Percentiles rank a stretch among this genome's conserved stretches.
Conservation (phyloP, 2,113 vertebrate genomes). For the Aphyosemion australe region DNA sequence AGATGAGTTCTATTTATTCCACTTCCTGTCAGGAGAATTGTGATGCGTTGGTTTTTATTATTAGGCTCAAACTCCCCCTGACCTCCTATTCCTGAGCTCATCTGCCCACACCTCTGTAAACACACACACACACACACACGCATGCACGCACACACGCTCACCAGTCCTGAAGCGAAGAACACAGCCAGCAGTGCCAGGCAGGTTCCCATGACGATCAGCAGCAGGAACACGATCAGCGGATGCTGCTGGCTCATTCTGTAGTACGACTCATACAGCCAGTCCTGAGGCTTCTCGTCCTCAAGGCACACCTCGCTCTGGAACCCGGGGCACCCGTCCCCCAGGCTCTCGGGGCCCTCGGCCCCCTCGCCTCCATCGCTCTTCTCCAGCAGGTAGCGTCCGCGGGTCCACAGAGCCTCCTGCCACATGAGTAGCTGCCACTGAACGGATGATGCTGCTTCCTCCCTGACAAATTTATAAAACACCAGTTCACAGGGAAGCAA, state of each 20-base stretch:
- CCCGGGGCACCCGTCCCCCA: constrained; percentile 54
- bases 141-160: constrained; percentile 67
- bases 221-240: constrained; percentile 95
- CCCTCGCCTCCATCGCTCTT: constrained; percentile 71
- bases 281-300: constrained; percentile 79
- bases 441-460: constrained; percentile 17
- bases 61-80: not conserved
- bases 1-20: not conserved
- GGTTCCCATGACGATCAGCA: constrained; percentile 97
- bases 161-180: constrained; percentile 96
- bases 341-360: constrained; percentile 59
- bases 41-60: not conserved
- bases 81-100: constrained; percentile 1
- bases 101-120: not conserved
- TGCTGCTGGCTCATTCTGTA: constrained; percentile 99
- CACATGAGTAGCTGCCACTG: constrained; percentile 66
- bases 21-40: constrained; percentile 3
- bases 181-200: constrained; percentile 93
- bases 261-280: constrained; percentile 98
- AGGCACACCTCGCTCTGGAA: constrained; percentile 56
- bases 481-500: constrained; percentile 2
- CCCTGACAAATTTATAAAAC: not conserved
- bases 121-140: constrained; percentile 11
- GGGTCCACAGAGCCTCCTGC: constrained; percentile 77
- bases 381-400: constrained; percentile 75